Base-by-base conservation (phyloP, 2,888 invertebrate species). In the Torymus auratus region DNA sequence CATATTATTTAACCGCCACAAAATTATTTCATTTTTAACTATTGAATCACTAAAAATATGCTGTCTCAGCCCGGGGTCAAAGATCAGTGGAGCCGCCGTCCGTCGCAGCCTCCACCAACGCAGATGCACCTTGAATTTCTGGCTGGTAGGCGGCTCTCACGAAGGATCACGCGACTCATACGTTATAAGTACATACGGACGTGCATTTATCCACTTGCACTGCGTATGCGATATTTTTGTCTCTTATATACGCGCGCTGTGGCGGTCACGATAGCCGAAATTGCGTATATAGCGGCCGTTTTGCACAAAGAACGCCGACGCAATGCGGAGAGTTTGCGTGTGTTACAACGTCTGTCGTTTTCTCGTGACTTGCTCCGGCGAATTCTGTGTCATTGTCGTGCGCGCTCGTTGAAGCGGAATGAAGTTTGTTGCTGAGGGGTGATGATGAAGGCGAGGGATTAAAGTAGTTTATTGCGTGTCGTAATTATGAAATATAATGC, bases 381-480 rank as follows among this genome's bases (percentile, higher is more conserved):
- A 67, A 52, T 17, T 67, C 53, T 67, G 52, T 67, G 65, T 67
- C 65, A 52, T 52, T 67, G 65, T 52, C 53, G 41, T 7, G 28
- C 41, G 41, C 41, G 41, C 65, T 67, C 20, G 65, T 67, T 67
- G 52, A 20, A 52, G 41, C 7, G 41, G 50, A 67, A 67, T 67
- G 53, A 20, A 67, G 53, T 52, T 67, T 20, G 53, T 52, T 17
- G 13, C 17, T 67, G 52, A 67, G 52, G 65, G 12, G 52, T 52
- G 50, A 67, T 52, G 65, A 67, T 67, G 53, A 67, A 67, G 20
- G 52, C 65, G 12, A 52, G 53, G 65, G 53, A 67, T 41, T 67
- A 67, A 50, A 52, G 65, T 67, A 67, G 52, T 67, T 67, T 67
- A 67, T 67, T n/a, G 65, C 65, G 17, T 67, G 65, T 52, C 53